Base-by-base conservation (phyloP, 2,797 vertebrate genomes). In the Centroberyx gerrardi region DNA sequence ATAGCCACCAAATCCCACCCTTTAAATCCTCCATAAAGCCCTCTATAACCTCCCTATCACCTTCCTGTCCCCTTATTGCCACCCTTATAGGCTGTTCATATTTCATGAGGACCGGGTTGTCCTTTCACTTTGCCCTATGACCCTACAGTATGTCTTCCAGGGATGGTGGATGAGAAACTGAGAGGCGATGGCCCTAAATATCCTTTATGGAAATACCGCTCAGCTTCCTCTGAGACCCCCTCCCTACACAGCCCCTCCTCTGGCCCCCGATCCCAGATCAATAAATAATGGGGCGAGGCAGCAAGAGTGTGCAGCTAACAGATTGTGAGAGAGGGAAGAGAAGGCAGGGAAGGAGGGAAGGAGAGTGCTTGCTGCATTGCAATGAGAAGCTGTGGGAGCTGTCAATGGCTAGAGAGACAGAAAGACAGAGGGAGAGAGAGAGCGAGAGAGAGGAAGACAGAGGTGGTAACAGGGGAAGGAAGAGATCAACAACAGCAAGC, bases 261-360 rank as follows among this genome's bases (percentile, higher is more conserved):
- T 56, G 42, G 62, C 65, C 38, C 49, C 71, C 46, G 40, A 83
- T 67, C 69, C 65, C 68, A 85, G 73, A 94, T 95, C 92, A 94
- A 95, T 95, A 95, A 94, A 94, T 93, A 93, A 95, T 95, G 91
- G 78, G 80, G 51, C 38, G 78, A 84, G 75, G 75, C 75, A 33
- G 79, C 48, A 42, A 81, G 85, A 88, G 85, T 84, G 83, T 88
- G 84, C 80, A 80, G 88, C 89, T 79, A 92, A 93, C 93, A 90
- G 92, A 93, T 91, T 94, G 92, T 83, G 86, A 80, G 76, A 55
- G 80, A 58, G 58, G 48, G 59, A 28, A 61, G 60, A 72, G 52
- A 72, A 55, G 29, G 53, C 22, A 55, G 70, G 58, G 15, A 74
- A 67, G n/a, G 46, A 49, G 51, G 71, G 49, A 66, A 62, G 68